Base-by-base conservation (phyloP, 92 coral and sea anemone species). In the Plumapathes pennacea region DNA sequence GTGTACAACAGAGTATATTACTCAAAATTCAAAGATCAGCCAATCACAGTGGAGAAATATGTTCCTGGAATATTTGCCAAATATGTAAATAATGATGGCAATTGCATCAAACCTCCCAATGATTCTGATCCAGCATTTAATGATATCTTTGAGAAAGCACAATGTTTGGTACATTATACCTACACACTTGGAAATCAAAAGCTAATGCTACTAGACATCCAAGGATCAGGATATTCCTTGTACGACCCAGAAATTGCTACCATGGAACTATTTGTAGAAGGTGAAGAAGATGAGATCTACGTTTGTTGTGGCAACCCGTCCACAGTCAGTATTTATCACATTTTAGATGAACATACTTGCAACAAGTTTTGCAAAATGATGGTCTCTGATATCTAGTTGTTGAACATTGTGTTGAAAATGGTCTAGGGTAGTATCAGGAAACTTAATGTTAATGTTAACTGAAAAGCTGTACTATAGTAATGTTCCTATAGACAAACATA, bases 181-280 rank as follows among this genome's bases (percentile, higher is more conserved):
- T 66, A 52, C 31, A 24, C 4, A 1, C 28, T 26, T 5, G 13
- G 40, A 8, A 29, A 66, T 12, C 14, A 26, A 32, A 66, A 66
- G 41, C 24, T 66, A 15, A 39, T 66, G 54, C 30, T 66, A 10
- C 20, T 66, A 15, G 74, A 70, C 36, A 23, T 78, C n/a, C 79
- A 68, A 43, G 71, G 77, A 22, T 68, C 65, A 13, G 9, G 4
- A 26, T 77, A 18, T 32, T 45, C 52, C 17, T 50, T 78, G 51
- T 78, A 70, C 22, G 85, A 78, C 38, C 84, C 72, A 13, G 79
- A 78, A 71, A 72, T 62, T 32, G 67, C 85, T 26, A 78, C 79
- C 5, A n/a, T 20, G n/a, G 46, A 69, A 31, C 60, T 53, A 5
- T 18, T 18, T 1, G 6, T n/a, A 17, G 30, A 12, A 25, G 50